A percentile compares a stretch with the other conserved stretches of the same genome.
phyloP scores from a whole-genome alignment of 2,797 vertebrate genomes.

The Urosaurus nigricauda region DNA sequence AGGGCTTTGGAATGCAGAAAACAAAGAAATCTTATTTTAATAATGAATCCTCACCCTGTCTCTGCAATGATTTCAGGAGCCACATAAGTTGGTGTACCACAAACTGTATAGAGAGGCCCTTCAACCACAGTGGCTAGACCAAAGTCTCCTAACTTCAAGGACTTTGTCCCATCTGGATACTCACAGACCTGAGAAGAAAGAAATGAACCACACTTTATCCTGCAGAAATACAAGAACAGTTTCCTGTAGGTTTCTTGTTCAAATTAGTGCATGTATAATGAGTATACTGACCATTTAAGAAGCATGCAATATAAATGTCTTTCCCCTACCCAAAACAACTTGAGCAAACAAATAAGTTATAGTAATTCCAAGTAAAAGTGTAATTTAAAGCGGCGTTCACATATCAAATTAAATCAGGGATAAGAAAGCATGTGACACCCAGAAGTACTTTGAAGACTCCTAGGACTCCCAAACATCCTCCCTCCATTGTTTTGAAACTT shows the following conservation, averaged over 20 bases:
- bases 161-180: slow-evolving; percentile 91
- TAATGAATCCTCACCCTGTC: slow-evolving; percentile 85
- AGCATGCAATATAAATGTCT: neutral
- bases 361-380: no score
- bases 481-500: no score
- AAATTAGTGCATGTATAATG: neutral
- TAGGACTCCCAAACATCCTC: no score
- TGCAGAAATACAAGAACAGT: neutral
- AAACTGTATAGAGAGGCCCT: slow-evolving; percentile 93
- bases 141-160: slow-evolving; percentile 96
- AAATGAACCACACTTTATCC: neutral
- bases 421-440: no score
- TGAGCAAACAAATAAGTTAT: neutral
- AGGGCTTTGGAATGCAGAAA: neutral
- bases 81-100: slow-evolving; percentile 97
- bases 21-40: neutral
- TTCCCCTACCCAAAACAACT: neutral
- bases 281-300: neutral
- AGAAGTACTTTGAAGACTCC: no score
- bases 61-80: slow-evolving; percentile 98
- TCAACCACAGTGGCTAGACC: slow-evolving; percentile 95
- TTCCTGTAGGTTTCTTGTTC: neutral
- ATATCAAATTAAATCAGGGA: no score
- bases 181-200: slow-evolving; percentile 88
- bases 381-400: no score